Evolutionary conservation across 2,113 vertebrate genomes (phyloP).

Genomic region (Chaenogobius annularis): DNA sequence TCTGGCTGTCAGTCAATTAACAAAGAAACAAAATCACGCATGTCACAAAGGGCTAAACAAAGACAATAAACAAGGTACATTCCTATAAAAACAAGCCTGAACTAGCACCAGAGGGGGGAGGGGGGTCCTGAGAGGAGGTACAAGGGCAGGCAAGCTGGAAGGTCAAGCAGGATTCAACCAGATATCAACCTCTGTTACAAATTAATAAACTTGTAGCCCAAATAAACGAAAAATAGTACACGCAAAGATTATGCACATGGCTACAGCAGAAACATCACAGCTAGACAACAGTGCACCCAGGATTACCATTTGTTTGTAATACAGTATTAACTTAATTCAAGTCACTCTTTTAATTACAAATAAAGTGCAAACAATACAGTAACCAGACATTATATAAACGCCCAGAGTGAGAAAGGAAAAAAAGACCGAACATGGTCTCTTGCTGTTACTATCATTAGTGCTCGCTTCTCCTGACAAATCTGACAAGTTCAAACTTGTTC

Average conservation of each 20-base stretch:
- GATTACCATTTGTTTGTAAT: neutral
- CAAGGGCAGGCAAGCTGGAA: constrained; percentile 28
- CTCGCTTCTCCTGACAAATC: constrained; percentile 38
- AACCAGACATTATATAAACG: neutral
- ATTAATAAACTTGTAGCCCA: neutral
- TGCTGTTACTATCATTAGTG: constrained; percentile 45
- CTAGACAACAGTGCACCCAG: neutral
- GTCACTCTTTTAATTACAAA: neutral
- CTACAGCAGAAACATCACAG: neutral
- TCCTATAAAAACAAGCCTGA: constrained; percentile 51
- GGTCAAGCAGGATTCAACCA: constrained; percentile 6
- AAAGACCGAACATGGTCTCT: constrained; percentile 12
- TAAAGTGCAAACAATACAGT: neutral
- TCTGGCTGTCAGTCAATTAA: constrained; percentile 51
- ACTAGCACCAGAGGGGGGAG: constrained; percentile 25
- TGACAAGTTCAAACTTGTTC: constrained; percentile 47
- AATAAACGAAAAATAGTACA: neutral
- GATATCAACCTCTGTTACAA: neutral
- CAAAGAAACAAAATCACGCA: constrained; percentile 48
- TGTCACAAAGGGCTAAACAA: constrained; percentile 54
- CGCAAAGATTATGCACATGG: neutral
- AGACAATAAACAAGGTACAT: constrained; percentile 53
- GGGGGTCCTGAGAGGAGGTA: constrained; percentile 10
- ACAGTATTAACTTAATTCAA: neutral
- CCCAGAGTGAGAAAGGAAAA: constrained; percentile 12